Base-by-base conservation (phyloP, 1,140 invertebrate species). In the Scaptomyza hsui region DNA sequence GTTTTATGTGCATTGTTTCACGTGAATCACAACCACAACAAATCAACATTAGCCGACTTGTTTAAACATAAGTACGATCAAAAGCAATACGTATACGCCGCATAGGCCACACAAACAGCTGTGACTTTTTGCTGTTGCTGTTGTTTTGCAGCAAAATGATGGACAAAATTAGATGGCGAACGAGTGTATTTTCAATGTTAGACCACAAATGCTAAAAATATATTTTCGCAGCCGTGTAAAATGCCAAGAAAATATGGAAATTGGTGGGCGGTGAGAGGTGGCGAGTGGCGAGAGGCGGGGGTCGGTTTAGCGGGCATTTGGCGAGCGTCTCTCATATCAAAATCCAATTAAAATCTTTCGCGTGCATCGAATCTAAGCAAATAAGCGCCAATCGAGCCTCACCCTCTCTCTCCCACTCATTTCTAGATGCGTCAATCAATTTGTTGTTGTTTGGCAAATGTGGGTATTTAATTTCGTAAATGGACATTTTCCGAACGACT, bases 281-380 rank as follows among this genome's bases (percentile, higher is more conserved):
- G 26, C 1, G 0, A 6, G 26, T 12, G 24, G n/a, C n/a, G n/a
- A n/a, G n/a, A n/a, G n/a, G 41, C 21, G 51, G 13, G 35, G 19
- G 41, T 12, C 35, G 18, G 37, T 10, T 26, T n/a, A 13, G 18
- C 44, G 15, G 32, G 10, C 45, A n/a, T 19, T 37, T 18, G 49
- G 49, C 44, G 12, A 48, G 21, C 32, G 18, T 21, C 59, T 75
- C 29, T 78, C 81, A 81, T 70, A 81, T 85, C 81, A 86, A 81
- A 85, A 86, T 85, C 81, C 73, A 85, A 85, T 85, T 86, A 85
- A 86, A 86, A 86, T 80, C 73, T 70, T 80, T 80, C 68, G 72
- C 76, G 63, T 73, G 35, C 76, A 60, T 65, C 47, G 44, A 80
- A 67, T 59, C 65, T 70, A 85, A 77, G 77, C 82, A 62, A 86